Conservation (phyloP, 2,888 invertebrate species). For the Myopa tessellatipennis region DNA sequence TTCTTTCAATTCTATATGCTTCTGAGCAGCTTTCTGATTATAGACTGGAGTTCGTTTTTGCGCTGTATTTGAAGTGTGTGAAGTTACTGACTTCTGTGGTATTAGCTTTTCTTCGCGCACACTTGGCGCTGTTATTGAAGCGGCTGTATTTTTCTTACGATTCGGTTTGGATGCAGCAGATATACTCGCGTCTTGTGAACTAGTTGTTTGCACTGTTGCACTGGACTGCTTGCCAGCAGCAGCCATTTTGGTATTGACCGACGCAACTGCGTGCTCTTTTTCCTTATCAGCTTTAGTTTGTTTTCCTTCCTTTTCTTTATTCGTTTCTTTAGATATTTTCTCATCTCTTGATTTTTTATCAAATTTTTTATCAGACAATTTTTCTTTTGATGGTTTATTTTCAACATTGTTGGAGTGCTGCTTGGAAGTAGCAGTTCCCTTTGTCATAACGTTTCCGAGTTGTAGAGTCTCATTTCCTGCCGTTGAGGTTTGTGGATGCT, state of each 20-base stretch:
- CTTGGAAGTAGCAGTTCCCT: conserved; percentile 12
- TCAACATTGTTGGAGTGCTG: conserved; percentile 46
- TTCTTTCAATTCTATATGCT: conserved; percentile 62
- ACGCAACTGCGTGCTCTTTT: conserved; percentile 46
- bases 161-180: conserved; percentile 34
- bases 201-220: conserved; percentile 26
- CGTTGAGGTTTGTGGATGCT: conserved; percentile 33
- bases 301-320: conserved; percentile 41
- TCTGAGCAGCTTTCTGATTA: conserved; percentile 67
- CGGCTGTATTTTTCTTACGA: conserved; percentile 51
- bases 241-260: conserved; percentile 33
- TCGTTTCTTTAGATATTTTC: conserved; percentile 40
- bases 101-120: conserved; percentile 40
- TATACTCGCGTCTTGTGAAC: neutral
- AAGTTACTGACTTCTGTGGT: conserved; percentile 40
- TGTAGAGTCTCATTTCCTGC: conserved; percentile 48
- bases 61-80: conserved; percentile 41
- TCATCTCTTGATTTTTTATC: conserved; percentile 48
- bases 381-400: conserved; percentile 45
- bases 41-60: conserved; percentile 70
- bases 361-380: conserved; percentile 41
- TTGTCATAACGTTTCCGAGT: conserved; percentile 8
- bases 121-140: conserved; percentile 55
- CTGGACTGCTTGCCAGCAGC: conserved; percentile 42
- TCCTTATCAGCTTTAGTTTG: conserved; percentile 48